Evolutionary conservation across 2,888 invertebrate species (phyloP).

Genomic region (Scaptomyza flava): DNA sequence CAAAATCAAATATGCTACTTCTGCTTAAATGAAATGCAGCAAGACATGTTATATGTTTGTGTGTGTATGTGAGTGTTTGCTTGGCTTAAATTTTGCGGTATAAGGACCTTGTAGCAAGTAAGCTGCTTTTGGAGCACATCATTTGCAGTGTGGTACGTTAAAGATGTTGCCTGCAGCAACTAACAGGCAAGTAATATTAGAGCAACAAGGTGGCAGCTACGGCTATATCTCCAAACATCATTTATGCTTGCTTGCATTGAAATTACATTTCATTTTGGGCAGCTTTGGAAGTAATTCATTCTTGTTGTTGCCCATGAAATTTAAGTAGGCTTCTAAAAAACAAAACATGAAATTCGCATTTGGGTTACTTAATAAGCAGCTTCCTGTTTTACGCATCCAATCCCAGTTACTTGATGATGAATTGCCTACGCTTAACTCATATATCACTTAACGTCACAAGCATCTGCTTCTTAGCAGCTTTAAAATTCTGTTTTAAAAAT

Average conservation of each 20-base stretch:
- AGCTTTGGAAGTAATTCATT: slow-evolving; percentile 38
- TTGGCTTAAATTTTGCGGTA: slow-evolving; percentile 54
- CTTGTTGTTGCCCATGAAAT: slow-evolving; percentile 18
- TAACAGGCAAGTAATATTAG: slow-evolving; percentile 30
- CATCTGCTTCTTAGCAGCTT: neutral
- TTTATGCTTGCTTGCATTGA: slow-evolving; percentile 45
- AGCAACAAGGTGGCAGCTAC: slow-evolving; percentile 1
- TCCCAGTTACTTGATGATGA: slow-evolving; percentile 41
- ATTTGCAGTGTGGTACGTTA: slow-evolving; percentile 27
- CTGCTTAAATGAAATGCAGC: slow-evolving; percentile 20
- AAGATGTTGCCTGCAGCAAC: slow-evolving; percentile 22
- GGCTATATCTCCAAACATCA: slow-evolving; percentile 17
- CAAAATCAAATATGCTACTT: slow-evolving; percentile 51
- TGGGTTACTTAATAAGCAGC: slow-evolving; percentile 29
- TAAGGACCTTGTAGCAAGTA: slow-evolving; percentile 42
- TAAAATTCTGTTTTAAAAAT: neutral
- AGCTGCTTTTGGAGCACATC: slow-evolving; percentile 34
- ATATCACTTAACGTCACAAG: slow-evolving; percentile 33
- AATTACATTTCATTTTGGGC: slow-evolving; percentile 52
- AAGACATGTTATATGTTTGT: slow-evolving; percentile 16
- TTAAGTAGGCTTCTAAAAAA: slow-evolving; percentile 12
- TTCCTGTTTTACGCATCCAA: slow-evolving; percentile 9
- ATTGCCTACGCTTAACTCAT: slow-evolving; percentile 45
- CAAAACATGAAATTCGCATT: slow-evolving; percentile 12
- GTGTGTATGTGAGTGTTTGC: slow-evolving; percentile 16